Base-by-base conservation (phyloP, 2,888 invertebrate genomes). In the Ochlodes sylvanus region DNA sequence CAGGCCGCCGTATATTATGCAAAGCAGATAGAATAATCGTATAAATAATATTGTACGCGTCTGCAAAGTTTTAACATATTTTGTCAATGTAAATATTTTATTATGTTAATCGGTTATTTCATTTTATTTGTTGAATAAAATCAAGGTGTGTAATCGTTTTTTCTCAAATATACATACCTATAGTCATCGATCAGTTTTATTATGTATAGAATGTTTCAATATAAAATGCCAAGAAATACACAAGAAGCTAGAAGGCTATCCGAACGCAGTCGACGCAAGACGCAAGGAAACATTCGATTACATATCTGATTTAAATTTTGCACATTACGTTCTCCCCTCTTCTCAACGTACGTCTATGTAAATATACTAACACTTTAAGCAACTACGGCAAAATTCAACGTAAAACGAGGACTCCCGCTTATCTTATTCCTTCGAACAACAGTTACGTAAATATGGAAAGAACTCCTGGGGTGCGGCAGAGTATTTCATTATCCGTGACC, bases 401-500 rank as follows among this genome's bases (percentile, higher is more conserved):
- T 79, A 82, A 84, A 86, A 85, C 82, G 80, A 79, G 80, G 81
- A 81, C 78, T 83, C 74, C 76, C 79, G 79, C 85, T 87, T 86
- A 86, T 87, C 85, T 85, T 84, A 83, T 88, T 86, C 77, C 82
- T 85, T 82, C 77, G 80, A 86, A 88, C 86, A 88, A 87, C 83
- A 83, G 87, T 86, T 87, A 86, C 86, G 87, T 88, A 86, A 89
- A 90, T 88, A 88, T 88, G 85, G 81, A 84, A 85, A 84, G 83
- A 85, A 81, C 86, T 87, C 85, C 85, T 82, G 82, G 80, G 82
- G 84, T 80, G 85, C 83, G 80, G 79, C 76, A 72, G 84, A 87
- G 85, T 90, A 87, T 88, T 91, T 89, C 87, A 89, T 90, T 90
- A 90, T 87, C 86, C 83, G 79, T 89, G 89, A 92, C 92, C 92